Evolutionary conservation across 2,113 vertebrate genomes (phyloP).

Genomic region (Sinosuthora webbiana): DNA sequence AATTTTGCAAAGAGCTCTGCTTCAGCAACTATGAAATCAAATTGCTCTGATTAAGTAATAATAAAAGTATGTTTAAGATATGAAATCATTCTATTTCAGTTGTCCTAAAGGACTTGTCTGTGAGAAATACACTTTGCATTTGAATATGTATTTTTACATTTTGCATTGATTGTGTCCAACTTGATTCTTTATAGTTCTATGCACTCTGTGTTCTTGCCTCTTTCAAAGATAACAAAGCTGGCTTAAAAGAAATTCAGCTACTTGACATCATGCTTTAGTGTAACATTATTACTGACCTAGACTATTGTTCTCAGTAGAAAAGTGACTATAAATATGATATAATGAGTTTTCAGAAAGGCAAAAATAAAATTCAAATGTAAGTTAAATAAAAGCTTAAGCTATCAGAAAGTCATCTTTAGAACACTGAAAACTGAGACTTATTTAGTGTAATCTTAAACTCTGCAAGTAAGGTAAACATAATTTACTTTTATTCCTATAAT

Average conservation of each 20-base stretch:
- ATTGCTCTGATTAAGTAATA: not conserved
- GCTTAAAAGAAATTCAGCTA: not conserved
- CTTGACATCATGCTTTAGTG: not conserved
- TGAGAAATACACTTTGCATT: not conserved
- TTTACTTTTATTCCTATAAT: not conserved
- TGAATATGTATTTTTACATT: not conserved
- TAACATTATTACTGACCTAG: not conserved
- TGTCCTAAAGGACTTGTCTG: not conserved
- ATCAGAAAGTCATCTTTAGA: not conserved
- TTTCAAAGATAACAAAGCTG: not conserved
- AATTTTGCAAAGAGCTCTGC: not conserved
- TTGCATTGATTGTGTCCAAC: not conserved
- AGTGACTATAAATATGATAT: not conserved
- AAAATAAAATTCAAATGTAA: not conserved
- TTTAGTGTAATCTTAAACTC: not conserved
- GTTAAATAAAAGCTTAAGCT: not conserved
- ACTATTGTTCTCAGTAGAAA: not conserved
- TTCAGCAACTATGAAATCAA: not conserved
- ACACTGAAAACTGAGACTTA: not conserved
- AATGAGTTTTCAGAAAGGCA: not conserved
- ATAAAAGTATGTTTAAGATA: not conserved
- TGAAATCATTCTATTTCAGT: not conserved
- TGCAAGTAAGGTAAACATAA: not conserved
- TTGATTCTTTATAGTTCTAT: not conserved
- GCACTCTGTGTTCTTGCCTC: not conserved